Base-by-base conservation (phyloP, 2,888 invertebrate species). In the Patella caerulea region DNA sequence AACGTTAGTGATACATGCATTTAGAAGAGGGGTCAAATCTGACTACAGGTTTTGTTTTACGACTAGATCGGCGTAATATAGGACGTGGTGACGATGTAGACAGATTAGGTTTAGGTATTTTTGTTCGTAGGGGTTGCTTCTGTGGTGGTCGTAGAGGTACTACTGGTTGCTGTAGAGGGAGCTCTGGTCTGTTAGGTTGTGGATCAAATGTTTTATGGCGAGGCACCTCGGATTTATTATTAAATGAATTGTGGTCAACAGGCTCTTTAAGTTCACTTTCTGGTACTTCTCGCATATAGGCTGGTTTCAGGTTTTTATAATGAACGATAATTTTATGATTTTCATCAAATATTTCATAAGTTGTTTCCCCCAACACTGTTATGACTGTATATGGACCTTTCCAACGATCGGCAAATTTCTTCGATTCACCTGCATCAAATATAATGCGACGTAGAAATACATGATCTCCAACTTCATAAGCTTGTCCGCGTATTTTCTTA, bases 41-140 rank as follows among this genome's bases (percentile, higher is more conserved):
- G 19, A 65, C 59, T 19, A 65, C 59, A 65, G 59, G 59, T 11
- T 65, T 65, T 19, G 59, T n/a, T 19, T 19, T 65, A n/a, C 17
- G 59, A 59, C 59, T 59, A n/a, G 59, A 59, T n/a, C 59, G 59
- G n/a, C 59, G 59, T 59, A 59, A 59, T 59, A 59, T 59, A 59
- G 59, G 59, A n/a, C n/a, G 15, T 14, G 59, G 59, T 59, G 15
- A 4, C n/a, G 59, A 14, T 14, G 59, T 59, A 12, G 59, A 59
- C 15, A n/a, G n/a, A n/a, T 3, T 59, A 7, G 59, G 59, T 14
- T 29, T 29, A 2, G 29, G 29, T 29, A n/a, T 29, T 29, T 29
- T 29, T 29, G 29, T 29, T 29, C 29, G 29, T 29, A 29, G 29
- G 29, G 29, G 29, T 2, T 29, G 29, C 29, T 29, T 29, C 29